Base-by-base conservation (phyloP, 1,140 invertebrate genomes). In the Aphelenchoides fujianensis region DNA sequence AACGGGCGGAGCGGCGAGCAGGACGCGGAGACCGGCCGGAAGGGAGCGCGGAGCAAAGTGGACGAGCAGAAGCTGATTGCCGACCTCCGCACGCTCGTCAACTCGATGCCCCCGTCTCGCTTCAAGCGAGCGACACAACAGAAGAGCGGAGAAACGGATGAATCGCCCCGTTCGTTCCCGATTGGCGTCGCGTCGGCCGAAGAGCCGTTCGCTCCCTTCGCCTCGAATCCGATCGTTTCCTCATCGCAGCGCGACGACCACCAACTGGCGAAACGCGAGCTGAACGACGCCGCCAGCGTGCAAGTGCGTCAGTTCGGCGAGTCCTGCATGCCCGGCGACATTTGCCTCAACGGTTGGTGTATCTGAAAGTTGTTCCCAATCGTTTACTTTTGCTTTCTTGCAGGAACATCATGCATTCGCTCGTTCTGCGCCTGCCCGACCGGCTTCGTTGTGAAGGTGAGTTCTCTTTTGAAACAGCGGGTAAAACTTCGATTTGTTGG, bases 331-430 rank as follows among this genome's bases (percentile, higher is more conserved):
- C 41, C 76, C 32, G 74, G 72, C 5, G 75, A 76, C 27, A 36
- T 48, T n/a, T n/a, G n/a, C n/a, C n/a, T n/a, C n/a, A n/a, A n/a
- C n/a, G n/a, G n/a, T n/a, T n/a, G n/a, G n/a, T n/a, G n/a, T n/a
- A n/a, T n/a, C n/a, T n/a, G n/a, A n/a, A n/a, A n/a, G n/a, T n/a
- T n/a, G 41, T 48, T 16, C 41, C 12, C 41, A 48, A 48, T 48
- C 23, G 12, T 48, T 12, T 48, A 16, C 23, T 48, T 16, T 12
- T 16, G 73, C 59, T 76, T 74, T 31, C n/a, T n/a, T 36, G 68
- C 77, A 28, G 74, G 76, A 27, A 77, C 77, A 3, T 28, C 41
- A 9, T 76, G 74, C 52, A 52, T 78, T 9, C 52, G 69, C 34
- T 63, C 63, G 32, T 31, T 57, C 30, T 76, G 74, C 28, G 28